phyloP scores from a whole-genome alignment of 2,113 vertebrate genomes.

The Monarcha castaneiventris region DNA sequence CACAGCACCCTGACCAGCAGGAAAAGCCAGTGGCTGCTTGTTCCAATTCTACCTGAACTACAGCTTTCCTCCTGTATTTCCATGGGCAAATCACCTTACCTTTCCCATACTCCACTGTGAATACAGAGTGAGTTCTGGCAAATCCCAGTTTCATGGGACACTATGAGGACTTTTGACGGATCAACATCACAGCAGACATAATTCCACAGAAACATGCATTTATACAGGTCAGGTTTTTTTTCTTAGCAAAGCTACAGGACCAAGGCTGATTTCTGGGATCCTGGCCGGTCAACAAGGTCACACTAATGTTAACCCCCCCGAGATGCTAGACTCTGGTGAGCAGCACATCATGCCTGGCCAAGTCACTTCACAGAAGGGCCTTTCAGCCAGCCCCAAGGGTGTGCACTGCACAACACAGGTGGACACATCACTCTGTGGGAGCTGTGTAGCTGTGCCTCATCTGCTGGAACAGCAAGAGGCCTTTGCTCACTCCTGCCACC shows the following conservation, averaged over 20 bases:
- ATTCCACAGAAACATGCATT: neutral
- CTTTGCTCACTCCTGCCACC: neutral
- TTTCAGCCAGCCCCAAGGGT: neutral
- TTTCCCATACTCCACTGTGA: neutral
- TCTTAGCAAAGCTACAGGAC: neutral
- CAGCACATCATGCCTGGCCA: neutral
- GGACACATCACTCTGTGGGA: neutral
- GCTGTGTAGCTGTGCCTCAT: neutral
- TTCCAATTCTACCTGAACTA: neutral
- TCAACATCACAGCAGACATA: neutral
- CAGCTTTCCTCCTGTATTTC: neutral
- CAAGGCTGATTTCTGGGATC: neutral
- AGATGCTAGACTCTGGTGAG: neutral
- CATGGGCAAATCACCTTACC: neutral
- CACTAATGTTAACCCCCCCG: neutral
- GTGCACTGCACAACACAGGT: fast-evolving
- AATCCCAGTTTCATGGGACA: neutral
- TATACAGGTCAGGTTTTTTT: neutral
- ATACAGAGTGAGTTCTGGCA: neutral
- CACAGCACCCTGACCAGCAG: neutral
- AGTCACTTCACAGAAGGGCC: neutral
- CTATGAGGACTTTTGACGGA: neutral
- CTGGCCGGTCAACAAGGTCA: neutral
- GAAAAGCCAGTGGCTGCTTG: neutral
- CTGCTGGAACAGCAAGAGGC: neutral